Evolutionary conservation across 2,113 vertebrate genomes (phyloP), one percentile per base, ranked within the genome.

Genomic region (Callipepla californica): DNA sequence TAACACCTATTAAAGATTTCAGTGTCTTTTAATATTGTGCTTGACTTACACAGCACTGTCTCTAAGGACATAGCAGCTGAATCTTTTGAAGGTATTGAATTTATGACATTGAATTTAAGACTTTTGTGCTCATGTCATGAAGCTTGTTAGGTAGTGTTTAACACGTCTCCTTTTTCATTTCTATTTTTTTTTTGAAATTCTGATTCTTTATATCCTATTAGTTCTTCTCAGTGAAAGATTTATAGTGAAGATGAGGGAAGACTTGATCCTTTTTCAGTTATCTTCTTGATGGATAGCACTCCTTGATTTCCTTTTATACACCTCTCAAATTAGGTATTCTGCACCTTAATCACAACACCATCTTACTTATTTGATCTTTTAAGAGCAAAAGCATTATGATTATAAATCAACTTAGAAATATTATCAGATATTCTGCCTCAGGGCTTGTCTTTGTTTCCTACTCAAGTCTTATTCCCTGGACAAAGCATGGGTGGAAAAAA

Each of bases 101-200:
- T 90, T 89, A 85, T 94, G 83, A 87, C 93, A 95, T 44, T 63
- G 72, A 95, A 87, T 95, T 87, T 78, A 81, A 92, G 44, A 97
- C 94, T 96, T 97, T 94, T 96, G 92, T 95, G 91, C 68, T 91
- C 92, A 93, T 96, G 90, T 95, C 94, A 96, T 45, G 78, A 89
- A 77, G 57, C 74, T 94, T 97, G 93, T 96, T 96, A 96, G 93
- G 89, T 96, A 75, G 93, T 91, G 70, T 95, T 97, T 96, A 97
- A 96, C 61, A 62, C 15, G 94, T 96, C 89, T 90, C 17, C 73
- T 94, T 93, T 96, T 80, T 51, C 6, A 13, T 75, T 81, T 83
- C 42, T 69, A 4, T 83, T 79, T 88, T 84, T 84, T 91, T 84
- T 91, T 72, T 75, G 0, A 14, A 75, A 61, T 74, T 86, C 69